Base-by-base conservation (phyloP, 1,140 invertebrate species). In the Fopius arisanus region DNA sequence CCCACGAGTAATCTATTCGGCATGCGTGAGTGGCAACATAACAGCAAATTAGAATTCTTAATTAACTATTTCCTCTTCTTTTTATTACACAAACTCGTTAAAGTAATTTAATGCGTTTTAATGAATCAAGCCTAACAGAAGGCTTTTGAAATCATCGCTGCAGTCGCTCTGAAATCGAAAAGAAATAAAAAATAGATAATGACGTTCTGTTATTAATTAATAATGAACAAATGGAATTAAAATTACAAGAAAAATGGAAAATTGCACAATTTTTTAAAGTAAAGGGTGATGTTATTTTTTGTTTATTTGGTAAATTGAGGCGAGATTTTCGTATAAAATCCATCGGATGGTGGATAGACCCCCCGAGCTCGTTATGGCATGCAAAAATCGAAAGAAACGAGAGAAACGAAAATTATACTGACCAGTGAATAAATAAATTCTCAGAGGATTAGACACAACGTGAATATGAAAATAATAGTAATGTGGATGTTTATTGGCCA, bases 91-190 rank as follows among this genome's bases (percentile, higher is more conserved):
- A 26, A 14, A 62, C 3, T 4, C 1, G 7, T 12, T 62, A 28
- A 62, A 26, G n/a, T n/a, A 28, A 26, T 21, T 4, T 0, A 14
- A 23, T 62, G 19, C 40, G 2, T 21, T 70, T 77, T 82, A 90
- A 84, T 86, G 83, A 78, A 87, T 79, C 73, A 92, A 81, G 62
- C 87, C 88, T 71, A 92, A 84, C 51, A 93, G 83, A 72, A 91
- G 82, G 62, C 86, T 88, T 85, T 91, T 91, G 85, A 90, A 91
- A 75, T 90, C 90, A 16, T 90, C 91, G 26, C 77, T 74, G 75
- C 88, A 87, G 83, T 89, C 88, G 70, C 77, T 86, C 87, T 89
- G 86, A 21, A 86, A 88, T 82, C 77, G 77, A 81, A 76, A 77
- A 78, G 80, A 74, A 78, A 73, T 77, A 79, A 67, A 75, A 59